These are phyloP conservation scores for Suillia variegata DNA, from an alignment of 2,888 invertebrate genomes.

Conservation along the genomic window DNA sequence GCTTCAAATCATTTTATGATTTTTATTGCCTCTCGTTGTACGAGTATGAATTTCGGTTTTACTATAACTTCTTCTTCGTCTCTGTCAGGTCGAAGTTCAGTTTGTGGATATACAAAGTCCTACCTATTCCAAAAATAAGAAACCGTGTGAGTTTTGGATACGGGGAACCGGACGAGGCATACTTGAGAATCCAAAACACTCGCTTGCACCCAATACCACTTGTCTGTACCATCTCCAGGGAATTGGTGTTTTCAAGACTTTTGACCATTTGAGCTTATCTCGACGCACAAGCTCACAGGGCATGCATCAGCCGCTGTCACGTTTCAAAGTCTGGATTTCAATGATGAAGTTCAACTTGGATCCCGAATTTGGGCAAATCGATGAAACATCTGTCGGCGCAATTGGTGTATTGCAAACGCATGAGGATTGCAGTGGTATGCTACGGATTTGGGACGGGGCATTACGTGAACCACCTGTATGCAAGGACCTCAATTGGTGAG, in stretches of 20 bases:
- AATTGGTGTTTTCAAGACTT: constrained; percentile 66
- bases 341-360: constrained; percentile 85
- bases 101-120: constrained; percentile 85
- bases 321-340: constrained; percentile 85
- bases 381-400: constrained; percentile 57
- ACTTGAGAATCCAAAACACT: constrained; percentile 82
- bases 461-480: constrained; percentile 76
- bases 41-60: background rate
- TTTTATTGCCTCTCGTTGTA: background rate
- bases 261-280: constrained; percentile 63
- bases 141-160: constrained; percentile 85
- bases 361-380: constrained; percentile 64
- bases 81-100: constrained; percentile 70
- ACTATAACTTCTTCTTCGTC: background rate
- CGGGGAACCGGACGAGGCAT: constrained; percentile 80
- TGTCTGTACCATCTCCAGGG: constrained; percentile 84
- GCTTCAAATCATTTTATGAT: too few species aligned
- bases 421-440: constrained; percentile 80
- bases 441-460: constrained; percentile 88
- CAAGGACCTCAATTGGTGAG: constrained; percentile 82
- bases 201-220: constrained; percentile 85
- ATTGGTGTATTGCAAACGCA: constrained; percentile 64
- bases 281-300: constrained; percentile 62
- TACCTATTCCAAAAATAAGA: constrained; percentile 82
- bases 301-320: constrained; percentile 65